Conservation (phyloP, 2,888 invertebrate genomes). For the Tuta absoluta region DNA sequence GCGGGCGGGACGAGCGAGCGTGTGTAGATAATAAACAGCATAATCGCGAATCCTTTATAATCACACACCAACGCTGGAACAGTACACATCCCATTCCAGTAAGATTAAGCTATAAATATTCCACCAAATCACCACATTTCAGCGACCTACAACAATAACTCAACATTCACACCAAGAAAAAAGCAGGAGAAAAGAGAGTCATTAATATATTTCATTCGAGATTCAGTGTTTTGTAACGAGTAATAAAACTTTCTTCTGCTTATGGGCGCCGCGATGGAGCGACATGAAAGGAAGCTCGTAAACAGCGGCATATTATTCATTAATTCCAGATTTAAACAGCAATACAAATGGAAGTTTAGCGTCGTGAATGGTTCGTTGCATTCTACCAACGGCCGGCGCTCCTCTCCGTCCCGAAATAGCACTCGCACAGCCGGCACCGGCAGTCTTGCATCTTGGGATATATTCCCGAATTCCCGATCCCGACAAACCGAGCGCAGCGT, state of each 20-base stretch:
- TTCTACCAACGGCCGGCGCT: not conserved
- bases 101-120: constrained; percentile 16
- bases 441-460: constrained; percentile 6
- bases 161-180: constrained; percentile 18
- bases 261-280: constrained; percentile 6
- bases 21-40: constrained; percentile 6
- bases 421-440: too few relatives aligned
- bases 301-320: constrained; percentile 27
- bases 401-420: constrained; percentile 8
- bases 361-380: constrained; percentile 14
- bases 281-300: constrained; percentile 22
- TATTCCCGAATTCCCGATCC: constrained; percentile 1
- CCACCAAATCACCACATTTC: constrained; percentile 10
- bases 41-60: constrained; percentile 8
- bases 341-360: constrained; percentile 27
- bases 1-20: not conserved
- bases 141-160: constrained; percentile 15
- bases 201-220: constrained; percentile 20
- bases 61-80: not conserved
- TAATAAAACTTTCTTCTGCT: constrained; percentile 21
- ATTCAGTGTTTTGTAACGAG: constrained; percentile 19
- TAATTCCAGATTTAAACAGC: constrained; percentile 24
- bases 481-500: not conserved
- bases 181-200: constrained; percentile 3
- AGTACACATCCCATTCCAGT: constrained; percentile 14